Evolutionary conservation across 2,113 vertebrate genomes (phyloP), one percentile per base, ranked within the genome.

Genomic region (Pollimyrus isidori): DNA sequence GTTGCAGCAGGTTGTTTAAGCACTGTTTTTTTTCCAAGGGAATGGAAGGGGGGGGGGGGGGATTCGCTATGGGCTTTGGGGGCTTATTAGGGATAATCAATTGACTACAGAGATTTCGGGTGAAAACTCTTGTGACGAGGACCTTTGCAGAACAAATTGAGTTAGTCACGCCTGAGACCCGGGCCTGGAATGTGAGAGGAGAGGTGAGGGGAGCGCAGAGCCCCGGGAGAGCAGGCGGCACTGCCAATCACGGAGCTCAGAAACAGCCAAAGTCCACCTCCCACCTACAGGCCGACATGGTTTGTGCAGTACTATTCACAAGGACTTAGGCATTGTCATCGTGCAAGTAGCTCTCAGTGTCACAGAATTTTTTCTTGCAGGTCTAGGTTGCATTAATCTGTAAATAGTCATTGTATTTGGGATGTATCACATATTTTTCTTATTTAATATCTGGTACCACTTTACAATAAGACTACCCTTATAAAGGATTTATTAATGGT

Each of bases 141-240:
- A 95, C 93, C 92, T 93, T 92, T 92, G 93, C 94, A 93, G 94
- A 95, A 95, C 93, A 95, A 95, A 96, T 95, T 92, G 93, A 93
- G 91, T 95, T 95, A 96, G 95, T 96, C 93, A 95, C 91, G 94
- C 94, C 93, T 95, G 94, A 95, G 92, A 93, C 93, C 93, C 91
- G 90, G 92, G 73, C 94, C 91, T 93, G 94, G 95, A 96, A 96
- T 96, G 94, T 94, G 82, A 91, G 92, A 93, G 92, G 91, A 91
- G 53, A 91, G 90, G 23, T 11, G 17, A 90, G 56, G n/a, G 73
- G 65, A 23, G 17, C 3, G 86, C 5, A 39, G 52, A 50, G 48
- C 73, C 48, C 15, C 35, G 52, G 58, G 87, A 49, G 58, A 82
- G 73, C 73, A 90, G 84, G 84, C 21, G 49, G 58, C 39, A 30